A percentile compares a stretch with the other conserved stretches of the same genome.
These are phyloP conservation scores for Sturnus vulgaris DNA, from an alignment of 2,113 vertebrate species.

Conservation along the genomic window DNA sequence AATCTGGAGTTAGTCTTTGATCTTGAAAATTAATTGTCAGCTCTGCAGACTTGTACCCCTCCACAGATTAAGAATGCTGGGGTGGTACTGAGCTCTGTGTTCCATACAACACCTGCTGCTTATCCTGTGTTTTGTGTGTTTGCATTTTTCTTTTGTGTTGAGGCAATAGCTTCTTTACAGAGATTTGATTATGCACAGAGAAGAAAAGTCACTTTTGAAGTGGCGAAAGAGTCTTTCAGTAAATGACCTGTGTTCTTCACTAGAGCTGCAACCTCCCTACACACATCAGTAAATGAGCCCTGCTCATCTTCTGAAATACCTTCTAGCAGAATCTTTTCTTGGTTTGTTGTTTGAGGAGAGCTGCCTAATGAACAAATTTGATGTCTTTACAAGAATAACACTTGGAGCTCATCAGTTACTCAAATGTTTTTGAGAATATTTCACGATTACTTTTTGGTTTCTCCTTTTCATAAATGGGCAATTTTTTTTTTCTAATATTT, in stretches of 20 bases:
- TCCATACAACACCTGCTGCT: neutral
- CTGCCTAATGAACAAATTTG: neutral
- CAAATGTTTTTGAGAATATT: neutral
- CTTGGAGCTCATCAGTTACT: neutral
- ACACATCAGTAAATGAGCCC: rapidly evolving
- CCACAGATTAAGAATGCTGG: neutral
- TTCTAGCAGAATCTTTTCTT: neutral
- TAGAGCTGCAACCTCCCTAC: neutral
- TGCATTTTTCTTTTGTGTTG: neutral
- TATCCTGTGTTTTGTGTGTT: neutral
- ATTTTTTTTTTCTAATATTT: neutral
- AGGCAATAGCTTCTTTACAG: neutral
- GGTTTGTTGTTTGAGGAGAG: neutral
- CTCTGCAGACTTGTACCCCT: neutral
- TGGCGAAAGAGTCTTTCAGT: neutral
- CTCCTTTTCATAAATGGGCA: neutral
- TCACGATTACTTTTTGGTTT: neutral
- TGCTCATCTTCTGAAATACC: neutral
- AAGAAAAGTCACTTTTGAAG: neutral
- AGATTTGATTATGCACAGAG: neutral
- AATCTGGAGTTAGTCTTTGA: neutral
- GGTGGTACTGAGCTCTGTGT: neutral
- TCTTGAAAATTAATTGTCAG: neutral
- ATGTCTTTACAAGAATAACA: neutral
- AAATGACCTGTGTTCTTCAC: neutral